Conservation (phyloP, 2,888 invertebrate genomes). For the Lysandra bellargus region DNA sequence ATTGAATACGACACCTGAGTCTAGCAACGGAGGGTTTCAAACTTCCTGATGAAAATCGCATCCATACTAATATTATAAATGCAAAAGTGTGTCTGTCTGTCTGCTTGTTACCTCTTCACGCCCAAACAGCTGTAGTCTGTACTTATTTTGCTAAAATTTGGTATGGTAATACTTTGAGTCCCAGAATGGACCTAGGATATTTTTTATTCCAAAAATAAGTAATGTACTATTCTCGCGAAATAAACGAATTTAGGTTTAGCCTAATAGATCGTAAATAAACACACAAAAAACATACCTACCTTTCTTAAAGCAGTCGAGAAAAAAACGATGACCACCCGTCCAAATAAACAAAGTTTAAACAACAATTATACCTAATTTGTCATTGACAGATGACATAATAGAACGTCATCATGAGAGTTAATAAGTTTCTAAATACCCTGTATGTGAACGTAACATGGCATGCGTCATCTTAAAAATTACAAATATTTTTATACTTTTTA, state of each 20-base stretch:
- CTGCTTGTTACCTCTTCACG: too few species aligned
- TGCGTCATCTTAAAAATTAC: slow-evolving; percentile 12
- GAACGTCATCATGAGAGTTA: neutral
- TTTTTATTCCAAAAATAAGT: too few species aligned
- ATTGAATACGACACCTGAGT: slow-evolving; percentile 36
- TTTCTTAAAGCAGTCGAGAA: neutral
- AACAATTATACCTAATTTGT: slow-evolving; percentile 55
- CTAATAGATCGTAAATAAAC: too few species aligned
- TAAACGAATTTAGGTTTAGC: too few species aligned
- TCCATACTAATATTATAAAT: too few species aligned
- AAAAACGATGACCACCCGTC: neutral
- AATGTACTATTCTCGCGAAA: too few species aligned
- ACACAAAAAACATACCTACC: neutral
- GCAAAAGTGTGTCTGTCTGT: too few species aligned
- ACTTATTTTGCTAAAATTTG: too few species aligned
- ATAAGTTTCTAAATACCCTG: slow-evolving; percentile 3
- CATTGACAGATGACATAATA: slow-evolving; percentile 51
- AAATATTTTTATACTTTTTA: slow-evolving; percentile 11
- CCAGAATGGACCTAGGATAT: too few species aligned
- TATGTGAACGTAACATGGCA: neutral
- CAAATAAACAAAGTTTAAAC: slow-evolving; percentile 31
- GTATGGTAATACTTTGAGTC: too few species aligned
- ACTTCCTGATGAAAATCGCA: too few species aligned
- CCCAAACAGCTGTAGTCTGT: too few species aligned
- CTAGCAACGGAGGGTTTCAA: neutral